Evolutionary conservation across 2,888 invertebrate genomes (phyloP).

Genomic region (Dichetophora obliterata): DNA sequence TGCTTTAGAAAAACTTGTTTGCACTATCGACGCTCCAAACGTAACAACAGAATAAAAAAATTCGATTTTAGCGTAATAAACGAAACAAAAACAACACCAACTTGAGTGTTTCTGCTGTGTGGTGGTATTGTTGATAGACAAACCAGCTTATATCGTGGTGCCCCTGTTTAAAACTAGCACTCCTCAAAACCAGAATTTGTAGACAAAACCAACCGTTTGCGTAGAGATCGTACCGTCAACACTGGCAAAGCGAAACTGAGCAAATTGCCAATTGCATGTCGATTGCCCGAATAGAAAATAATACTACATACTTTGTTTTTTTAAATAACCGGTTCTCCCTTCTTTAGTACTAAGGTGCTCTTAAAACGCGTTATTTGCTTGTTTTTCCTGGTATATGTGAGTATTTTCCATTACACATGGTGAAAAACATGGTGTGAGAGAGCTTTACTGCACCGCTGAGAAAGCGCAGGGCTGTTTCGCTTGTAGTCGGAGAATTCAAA

Average conservation of each 20-base stretch:
- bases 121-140: not conserved
- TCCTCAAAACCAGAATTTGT: not conserved
- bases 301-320: too few relatives aligned
- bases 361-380: constrained; percentile 27
- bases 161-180: not conserved
- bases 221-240: not conserved
- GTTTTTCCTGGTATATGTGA: constrained; percentile 2
- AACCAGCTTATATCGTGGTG: not conserved
- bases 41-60: not conserved
- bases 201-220: not conserved
- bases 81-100: not conserved
- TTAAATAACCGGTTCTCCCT: constrained; percentile 13
- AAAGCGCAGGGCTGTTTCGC: too few relatives aligned
- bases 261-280: not conserved
- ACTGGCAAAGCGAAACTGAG: constrained; percentile 31
- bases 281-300: not conserved
- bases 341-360: not conserved
- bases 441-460: not conserved
- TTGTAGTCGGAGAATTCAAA: not conserved
- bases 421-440: not conserved
- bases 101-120: not conserved
- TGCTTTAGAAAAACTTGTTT: not conserved
- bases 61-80: not conserved
- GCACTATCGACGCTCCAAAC: not conserved
- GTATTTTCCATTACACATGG: not conserved